Percentiles rank a stretch among this genome's conserved stretches.
These are phyloP conservation scores for Oxystoma pomonae DNA, from an alignment of 2,888 invertebrate genomes.

Conservation along the genomic window DNA sequence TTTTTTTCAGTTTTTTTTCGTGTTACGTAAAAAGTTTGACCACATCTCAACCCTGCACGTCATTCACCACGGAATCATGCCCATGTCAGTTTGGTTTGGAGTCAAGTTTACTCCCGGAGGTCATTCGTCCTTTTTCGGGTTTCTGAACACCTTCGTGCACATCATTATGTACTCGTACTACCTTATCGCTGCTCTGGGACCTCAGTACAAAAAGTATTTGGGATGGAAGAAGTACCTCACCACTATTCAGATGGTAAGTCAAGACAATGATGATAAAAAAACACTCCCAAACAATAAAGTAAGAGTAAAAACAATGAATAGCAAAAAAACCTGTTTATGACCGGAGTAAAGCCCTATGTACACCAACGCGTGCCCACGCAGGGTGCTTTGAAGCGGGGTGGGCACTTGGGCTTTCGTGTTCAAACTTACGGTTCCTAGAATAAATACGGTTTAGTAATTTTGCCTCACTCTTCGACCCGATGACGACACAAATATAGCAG, in stretches of 20 bases:
- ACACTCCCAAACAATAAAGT: neutral
- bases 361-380: too few relatives aligned
- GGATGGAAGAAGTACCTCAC: slow-evolving; percentile 98
- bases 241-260: slow-evolving; percentile 77
- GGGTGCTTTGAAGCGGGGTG: too few relatives aligned
- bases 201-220: slow-evolving; percentile 77
- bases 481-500: too few relatives aligned
- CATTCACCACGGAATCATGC: slow-evolving; percentile 96
- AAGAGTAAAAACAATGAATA: too few relatives aligned
- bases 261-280: neutral
- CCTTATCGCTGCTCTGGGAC: slow-evolving; percentile 84
- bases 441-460: too few relatives aligned
- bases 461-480: too few relatives aligned
- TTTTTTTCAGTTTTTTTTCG: slow-evolving; percentile 72
- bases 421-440: too few relatives aligned
- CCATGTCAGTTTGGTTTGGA: slow-evolving; percentile 82
- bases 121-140: slow-evolving; percentile 90
- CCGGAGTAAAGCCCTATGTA: too few relatives aligned
- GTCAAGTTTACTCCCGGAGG: slow-evolving; percentile 67
- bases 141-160: slow-evolving; percentile 92
- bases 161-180: slow-evolving; percentile 94
- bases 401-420: too few relatives aligned
- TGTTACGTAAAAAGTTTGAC: slow-evolving; percentile 88
- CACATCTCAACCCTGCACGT: slow-evolving; percentile 93
- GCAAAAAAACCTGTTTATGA: too few relatives aligned